Conservation (phyloP, 2,113 vertebrate species). For the Empidonax alnorum region DNA sequence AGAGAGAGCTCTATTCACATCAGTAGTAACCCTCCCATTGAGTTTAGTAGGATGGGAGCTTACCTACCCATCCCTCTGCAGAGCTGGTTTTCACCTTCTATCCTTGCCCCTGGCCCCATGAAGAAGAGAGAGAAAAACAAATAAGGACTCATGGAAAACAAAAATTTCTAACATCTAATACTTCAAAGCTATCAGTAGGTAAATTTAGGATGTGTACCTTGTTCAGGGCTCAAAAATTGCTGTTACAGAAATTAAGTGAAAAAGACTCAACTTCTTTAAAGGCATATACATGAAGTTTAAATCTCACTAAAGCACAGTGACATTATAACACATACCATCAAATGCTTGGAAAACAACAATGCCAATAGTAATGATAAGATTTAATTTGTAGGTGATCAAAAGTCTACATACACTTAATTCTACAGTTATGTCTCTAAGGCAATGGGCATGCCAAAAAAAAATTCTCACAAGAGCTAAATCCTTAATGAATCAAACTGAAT, state of each 20-base stretch:
- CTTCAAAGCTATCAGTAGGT: neutral
- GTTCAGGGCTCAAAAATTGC: neutral
- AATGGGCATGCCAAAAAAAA: neutral
- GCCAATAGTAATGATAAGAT: neutral
- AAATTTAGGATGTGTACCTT: neutral
- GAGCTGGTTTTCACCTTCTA: neutral
- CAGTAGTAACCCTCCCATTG: neutral
- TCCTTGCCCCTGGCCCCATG: neutral
- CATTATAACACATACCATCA: neutral
- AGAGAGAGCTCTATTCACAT: neutral
- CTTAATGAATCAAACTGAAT: conserved; percentile 13
- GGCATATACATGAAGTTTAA: neutral
- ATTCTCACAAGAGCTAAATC: neutral
- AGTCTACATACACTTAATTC: neutral
- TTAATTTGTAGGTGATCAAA: conserved; percentile 16
- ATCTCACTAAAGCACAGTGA: neutral
- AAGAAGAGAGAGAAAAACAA: neutral
- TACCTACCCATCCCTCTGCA: neutral
- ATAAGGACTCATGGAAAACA: neutral
- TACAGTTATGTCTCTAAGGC: neutral
- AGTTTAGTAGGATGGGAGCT: neutral
- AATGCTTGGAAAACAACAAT: neutral
- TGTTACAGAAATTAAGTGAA: neutral
- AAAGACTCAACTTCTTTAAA: neutral
- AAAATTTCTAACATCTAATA: neutral